Evolutionary conservation across 2,113 vertebrate species (phyloP).

Genomic region (Limnothrissa miodon): DNA sequence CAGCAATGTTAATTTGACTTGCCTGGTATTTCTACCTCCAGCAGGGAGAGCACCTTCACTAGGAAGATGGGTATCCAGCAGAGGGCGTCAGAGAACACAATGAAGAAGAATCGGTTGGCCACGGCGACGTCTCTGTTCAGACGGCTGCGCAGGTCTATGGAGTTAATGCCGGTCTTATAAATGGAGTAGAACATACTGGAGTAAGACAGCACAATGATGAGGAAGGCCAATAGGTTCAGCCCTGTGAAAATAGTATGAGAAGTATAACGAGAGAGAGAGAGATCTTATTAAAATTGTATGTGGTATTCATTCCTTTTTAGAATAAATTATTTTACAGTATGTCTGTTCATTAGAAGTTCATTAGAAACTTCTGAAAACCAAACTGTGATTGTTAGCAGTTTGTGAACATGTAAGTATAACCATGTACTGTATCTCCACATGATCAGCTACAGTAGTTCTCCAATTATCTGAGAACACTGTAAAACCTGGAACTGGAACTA

Average conservation of each 20-base stretch:
- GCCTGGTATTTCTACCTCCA: constrained; percentile 77
- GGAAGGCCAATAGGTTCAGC: constrained; percentile 76
- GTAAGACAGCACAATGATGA: constrained; percentile 71
- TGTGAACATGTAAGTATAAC: too few relatives aligned
- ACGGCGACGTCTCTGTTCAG: constrained; percentile 69
- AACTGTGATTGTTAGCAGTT: too few relatives aligned
- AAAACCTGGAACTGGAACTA: too few relatives aligned
- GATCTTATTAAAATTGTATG: too few relatives aligned
- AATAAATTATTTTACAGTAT: too few relatives aligned
- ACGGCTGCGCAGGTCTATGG: constrained; percentile 66
- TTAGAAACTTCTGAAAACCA: too few relatives aligned
- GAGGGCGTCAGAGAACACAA: constrained; percentile 87
- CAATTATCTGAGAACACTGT: too few relatives aligned
- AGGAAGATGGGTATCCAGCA: constrained; percentile 86
- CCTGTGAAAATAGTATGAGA: constrained; percentile 47
- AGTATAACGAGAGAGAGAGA: not conserved
- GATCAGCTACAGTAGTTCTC: too few relatives aligned
- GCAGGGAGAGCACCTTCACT: constrained; percentile 72
- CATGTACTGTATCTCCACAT: too few relatives aligned
- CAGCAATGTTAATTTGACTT: constrained; percentile 20
- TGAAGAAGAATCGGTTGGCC: constrained; percentile 77
- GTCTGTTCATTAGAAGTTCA: too few relatives aligned
- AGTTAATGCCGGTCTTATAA: constrained; percentile 71
- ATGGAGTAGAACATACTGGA: constrained; percentile 77
- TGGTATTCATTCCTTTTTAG: too few relatives aligned